Percentiles rank a stretch among this genome's conserved stretches.
phyloP scores from a whole-genome alignment of 1,140 invertebrate genomes.

The Drosophila persimilis region DNA sequence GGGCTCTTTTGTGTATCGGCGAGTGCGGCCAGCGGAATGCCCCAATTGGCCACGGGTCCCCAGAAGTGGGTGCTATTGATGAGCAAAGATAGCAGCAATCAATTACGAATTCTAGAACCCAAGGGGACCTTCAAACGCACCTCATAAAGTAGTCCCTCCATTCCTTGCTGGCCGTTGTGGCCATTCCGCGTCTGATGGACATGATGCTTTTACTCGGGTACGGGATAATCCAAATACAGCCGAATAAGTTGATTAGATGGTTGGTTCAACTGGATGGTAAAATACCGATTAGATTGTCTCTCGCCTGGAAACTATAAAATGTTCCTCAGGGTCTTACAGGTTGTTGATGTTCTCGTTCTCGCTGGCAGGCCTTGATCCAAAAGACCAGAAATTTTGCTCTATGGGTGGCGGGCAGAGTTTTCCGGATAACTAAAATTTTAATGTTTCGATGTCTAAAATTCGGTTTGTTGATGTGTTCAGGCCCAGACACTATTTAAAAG shows the following conservation, averaged over 20 bases:
- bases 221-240: slow-evolving; percentile 7
- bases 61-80: slow-evolving; percentile 94
- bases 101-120: not conserved
- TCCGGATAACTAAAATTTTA: too few relatives aligned
- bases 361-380: slow-evolving; percentile 13
- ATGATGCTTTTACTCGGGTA: slow-evolving; percentile 40
- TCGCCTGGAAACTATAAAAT: slow-evolving; percentile 13
- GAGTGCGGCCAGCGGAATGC: slow-evolving; percentile 97
- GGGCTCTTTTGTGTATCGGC: slow-evolving; percentile 95
- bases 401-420: not conserved
- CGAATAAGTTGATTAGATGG: too few relatives aligned
- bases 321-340: slow-evolving; percentile 63
- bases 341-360: slow-evolving; percentile 20
- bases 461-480: slow-evolving; percentile 36
- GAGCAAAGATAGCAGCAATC: slow-evolving; percentile 25
- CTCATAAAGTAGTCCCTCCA: slow-evolving; percentile 93
- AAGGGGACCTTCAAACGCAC: slow-evolving; percentile 82
- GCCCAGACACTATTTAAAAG: slow-evolving; percentile 11
- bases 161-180: slow-evolving; percentile 85
- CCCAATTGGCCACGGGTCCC: slow-evolving; percentile 98
- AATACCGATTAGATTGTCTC: slow-evolving; percentile 32
- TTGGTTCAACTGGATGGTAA: slow-evolving; percentile 19
- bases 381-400: slow-evolving; percentile 20
- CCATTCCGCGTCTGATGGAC: slow-evolving; percentile 60
- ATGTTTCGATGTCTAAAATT: not conserved